Conservation (phyloP, 2,888 invertebrate species). For the Drosophila pullipes region DNA sequence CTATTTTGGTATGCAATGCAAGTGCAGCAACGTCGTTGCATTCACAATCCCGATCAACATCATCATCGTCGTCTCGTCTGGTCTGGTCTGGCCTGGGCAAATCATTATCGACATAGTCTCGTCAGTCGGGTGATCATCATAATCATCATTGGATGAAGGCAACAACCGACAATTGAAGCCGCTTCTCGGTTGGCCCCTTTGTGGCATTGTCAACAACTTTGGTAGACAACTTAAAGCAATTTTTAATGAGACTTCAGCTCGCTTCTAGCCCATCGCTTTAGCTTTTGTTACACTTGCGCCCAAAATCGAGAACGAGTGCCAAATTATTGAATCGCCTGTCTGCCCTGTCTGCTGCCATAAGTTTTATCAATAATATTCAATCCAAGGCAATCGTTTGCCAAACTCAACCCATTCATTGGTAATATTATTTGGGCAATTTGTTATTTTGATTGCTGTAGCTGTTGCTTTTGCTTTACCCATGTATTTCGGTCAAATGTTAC, state of each 20-base stretch:
- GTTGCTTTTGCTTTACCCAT: conserved; percentile 43
- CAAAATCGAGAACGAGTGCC: conserved; percentile 30
- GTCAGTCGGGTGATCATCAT: conserved; percentile 45
- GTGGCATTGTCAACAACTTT: conserved; percentile 27
- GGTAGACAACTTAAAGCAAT: conserved; percentile 27
- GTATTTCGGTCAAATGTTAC: conserved; percentile 71
- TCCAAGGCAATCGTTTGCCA: conserved; percentile 59
- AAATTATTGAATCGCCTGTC: conserved; percentile 63
- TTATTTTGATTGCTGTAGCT: conserved; percentile 37
- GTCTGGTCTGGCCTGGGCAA: conserved; percentile 27
- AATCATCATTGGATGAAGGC: conserved; percentile 23
- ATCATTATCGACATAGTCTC: conserved; percentile 57
- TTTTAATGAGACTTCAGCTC: conserved; percentile 44
- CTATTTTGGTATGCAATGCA: conserved; percentile 78
- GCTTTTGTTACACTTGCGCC: conserved; percentile 30
- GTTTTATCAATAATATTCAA: conserved; percentile 82
- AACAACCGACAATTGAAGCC: conserved; percentile 19
- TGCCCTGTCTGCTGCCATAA: conserved; percentile 56
- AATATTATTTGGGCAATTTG: conserved; percentile 45
- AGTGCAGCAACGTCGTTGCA: conserved; percentile 67
- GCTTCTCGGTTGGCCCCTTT: conserved; percentile 47
- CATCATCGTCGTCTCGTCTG: conserved; percentile 42
- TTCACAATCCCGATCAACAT: conserved; percentile 46
- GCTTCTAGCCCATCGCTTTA: conserved; percentile 10
- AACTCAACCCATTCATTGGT: conserved; percentile 30